Conservation (phyloP, 2,888 invertebrate species). For the Agrotis puta region DNA sequence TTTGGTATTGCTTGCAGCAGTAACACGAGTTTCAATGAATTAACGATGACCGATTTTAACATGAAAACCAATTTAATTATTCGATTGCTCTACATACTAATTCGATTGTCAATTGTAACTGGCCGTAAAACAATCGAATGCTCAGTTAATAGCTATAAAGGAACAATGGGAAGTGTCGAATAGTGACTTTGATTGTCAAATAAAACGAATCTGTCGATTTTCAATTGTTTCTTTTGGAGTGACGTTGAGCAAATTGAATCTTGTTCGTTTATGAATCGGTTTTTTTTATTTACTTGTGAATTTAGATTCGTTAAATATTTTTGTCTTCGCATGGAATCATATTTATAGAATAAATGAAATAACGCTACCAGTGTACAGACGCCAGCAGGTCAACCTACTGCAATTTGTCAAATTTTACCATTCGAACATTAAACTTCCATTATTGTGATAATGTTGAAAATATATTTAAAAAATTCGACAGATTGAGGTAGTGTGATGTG, state of each 20-base stretch:
- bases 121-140: conserved; percentile 40
- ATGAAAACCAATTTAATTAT: conserved; percentile 47
- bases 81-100: conserved; percentile 42
- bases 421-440: too few species aligned
- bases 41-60: conserved; percentile 38
- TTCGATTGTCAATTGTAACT: conserved; percentile 40
- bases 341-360: background rate
- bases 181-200: conserved; percentile 11
- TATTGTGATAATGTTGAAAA: too few species aligned
- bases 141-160: background rate
- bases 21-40: conserved; percentile 47
- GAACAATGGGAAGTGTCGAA: conserved; percentile 31
- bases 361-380: too few species aligned
- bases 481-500: too few species aligned
- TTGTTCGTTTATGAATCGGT: background rate
- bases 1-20: conserved; percentile 60
- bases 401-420: too few species aligned
- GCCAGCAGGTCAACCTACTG: too few species aligned
- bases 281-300: background rate
- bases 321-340: background rate
- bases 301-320: background rate
- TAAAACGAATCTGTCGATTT: conserved; percentile 8
- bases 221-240: conserved; percentile 32
- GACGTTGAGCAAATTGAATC: background rate
- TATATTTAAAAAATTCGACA: too few species aligned